phyloP scores from a whole-genome alignment of 2,797 vertebrate species.

The Channallabes apus region DNA sequence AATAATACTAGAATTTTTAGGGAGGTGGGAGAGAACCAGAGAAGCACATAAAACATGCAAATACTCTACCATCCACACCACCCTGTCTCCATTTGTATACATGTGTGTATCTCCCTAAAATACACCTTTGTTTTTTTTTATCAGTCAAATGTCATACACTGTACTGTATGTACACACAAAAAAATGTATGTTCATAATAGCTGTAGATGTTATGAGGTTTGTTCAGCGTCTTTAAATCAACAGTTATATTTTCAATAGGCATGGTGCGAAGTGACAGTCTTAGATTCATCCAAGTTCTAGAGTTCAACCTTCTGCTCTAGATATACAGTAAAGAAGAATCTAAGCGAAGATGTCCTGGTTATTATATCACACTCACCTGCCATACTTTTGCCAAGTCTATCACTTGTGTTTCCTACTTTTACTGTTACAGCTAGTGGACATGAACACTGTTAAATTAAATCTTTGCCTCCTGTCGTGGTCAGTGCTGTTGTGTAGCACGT shows the following conservation, averaged over 20 bases:
- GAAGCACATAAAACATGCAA: conserved; percentile 8
- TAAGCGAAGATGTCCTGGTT: background rate
- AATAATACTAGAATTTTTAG: background rate
- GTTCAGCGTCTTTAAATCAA: background rate
- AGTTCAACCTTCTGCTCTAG: conserved; percentile 2
- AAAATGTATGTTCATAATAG: background rate
- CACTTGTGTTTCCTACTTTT: background rate
- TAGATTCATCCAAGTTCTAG: background rate
- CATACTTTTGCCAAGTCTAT: background rate
- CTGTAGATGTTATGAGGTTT: background rate
- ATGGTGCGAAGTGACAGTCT: background rate
- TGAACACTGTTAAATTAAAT: background rate
- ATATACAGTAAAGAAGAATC: background rate
- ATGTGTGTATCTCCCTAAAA: background rate
- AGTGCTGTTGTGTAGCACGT: conserved; percentile 19
- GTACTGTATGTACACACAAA: background rate
- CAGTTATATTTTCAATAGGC: conserved; percentile 19
- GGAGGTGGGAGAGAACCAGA: background rate
- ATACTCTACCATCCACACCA: background rate
- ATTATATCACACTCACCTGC: background rate
- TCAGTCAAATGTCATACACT: background rate
- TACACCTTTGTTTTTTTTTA: background rate
- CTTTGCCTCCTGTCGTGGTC: conserved; percentile 7
- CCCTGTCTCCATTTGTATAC: too few species aligned
- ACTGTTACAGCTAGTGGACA: background rate